Percentiles rank a stretch among this genome's conserved stretches.
phyloP scores from a whole-genome alignment of 2,888 invertebrate genomes.

The Phengaris alcon region DNA sequence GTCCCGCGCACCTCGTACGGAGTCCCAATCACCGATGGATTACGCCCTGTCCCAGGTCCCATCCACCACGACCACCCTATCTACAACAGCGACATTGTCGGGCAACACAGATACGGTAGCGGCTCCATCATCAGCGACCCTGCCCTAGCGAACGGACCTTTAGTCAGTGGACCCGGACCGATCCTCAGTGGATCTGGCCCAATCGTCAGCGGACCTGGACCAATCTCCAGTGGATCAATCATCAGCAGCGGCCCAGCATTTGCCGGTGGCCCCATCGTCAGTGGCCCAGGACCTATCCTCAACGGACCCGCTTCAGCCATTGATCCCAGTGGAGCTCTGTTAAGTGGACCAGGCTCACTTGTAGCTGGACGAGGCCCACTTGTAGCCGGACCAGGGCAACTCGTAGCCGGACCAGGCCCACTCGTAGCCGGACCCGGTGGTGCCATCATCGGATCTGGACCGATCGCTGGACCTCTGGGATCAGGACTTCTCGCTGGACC shows the following conservation, averaged over 20 bases:
- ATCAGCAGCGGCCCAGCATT: too few relatives aligned
- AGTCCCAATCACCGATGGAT: constrained; percentile 19
- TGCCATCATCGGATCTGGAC: constrained; percentile 24
- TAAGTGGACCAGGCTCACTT: not conserved
- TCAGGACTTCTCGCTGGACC: constrained; percentile 29
- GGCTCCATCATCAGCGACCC: constrained; percentile 34
- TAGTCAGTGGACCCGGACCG: not conserved
- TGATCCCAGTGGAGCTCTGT: too few relatives aligned
- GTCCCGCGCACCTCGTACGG: constrained; percentile 61
- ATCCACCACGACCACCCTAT: not conserved
- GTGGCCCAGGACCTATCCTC: constrained; percentile 25
- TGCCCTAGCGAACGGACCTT: constrained; percentile 28
- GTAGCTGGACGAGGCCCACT: constrained; percentile 24
- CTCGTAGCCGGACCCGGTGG: constrained; percentile 33
- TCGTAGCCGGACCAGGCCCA: constrained; percentile 20
- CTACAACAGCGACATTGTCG: not conserved
- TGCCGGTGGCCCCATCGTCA: constrained; percentile 5
- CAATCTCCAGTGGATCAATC: constrained; percentile 31
- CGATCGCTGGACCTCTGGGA: constrained; percentile 20
- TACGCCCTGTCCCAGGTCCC: not conserved
- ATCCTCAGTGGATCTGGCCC: not conserved
- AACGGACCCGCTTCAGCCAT: not conserved
- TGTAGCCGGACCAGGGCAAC: constrained; percentile 19
- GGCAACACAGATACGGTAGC: constrained; percentile 30
- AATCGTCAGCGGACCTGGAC: constrained; percentile 1